A percentile compares a stretch with the other conserved stretches of the same genome.
These are phyloP conservation scores for Nannoperca obscura DNA, from an alignment of 2,797 vertebrate genomes.

Conservation along the genomic window DNA sequence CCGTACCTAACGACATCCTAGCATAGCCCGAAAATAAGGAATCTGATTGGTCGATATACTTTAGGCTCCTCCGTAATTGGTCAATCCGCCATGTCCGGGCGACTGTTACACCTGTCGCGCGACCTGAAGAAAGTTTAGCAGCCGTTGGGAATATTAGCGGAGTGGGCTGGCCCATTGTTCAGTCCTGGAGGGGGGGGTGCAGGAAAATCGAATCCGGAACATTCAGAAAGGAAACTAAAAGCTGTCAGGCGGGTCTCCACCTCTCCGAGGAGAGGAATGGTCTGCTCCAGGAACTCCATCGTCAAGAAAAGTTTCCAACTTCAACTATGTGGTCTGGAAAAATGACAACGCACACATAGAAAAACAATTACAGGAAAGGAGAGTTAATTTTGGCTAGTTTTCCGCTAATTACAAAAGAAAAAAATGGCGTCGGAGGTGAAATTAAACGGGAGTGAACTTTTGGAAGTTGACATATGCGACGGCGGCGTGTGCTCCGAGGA, in stretches of 20 bases:
- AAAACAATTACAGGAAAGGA: rapidly evolving
- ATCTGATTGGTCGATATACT: constrained; percentile 56
- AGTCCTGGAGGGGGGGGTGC: constrained; percentile 14
- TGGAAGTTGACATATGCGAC: constrained; percentile 83
- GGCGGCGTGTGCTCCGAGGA: constrained; percentile 67
- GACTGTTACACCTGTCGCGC: constrained; percentile 70
- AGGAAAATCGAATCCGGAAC: constrained; percentile 14
- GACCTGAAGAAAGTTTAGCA: constrained; percentile 63
- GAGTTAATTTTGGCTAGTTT: background rate
- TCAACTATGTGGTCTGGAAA: background rate
- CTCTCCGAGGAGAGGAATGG: constrained; percentile 62
- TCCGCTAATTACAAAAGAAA: background rate
- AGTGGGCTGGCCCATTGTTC: constrained; percentile 75
- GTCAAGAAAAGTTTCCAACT: constrained; percentile 61
- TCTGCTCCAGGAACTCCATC: constrained; percentile 79
- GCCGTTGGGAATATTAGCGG: constrained; percentile 49
- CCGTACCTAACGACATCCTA: background rate
- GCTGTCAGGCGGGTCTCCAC: constrained; percentile 44
- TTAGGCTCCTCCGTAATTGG: constrained; percentile 64
- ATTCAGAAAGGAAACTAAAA: constrained; percentile 66
- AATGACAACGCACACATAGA: background rate
- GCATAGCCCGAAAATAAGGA: background rate
- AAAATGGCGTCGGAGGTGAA: constrained; percentile 71
- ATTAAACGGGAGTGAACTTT: constrained; percentile 71
- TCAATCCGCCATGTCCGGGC: background rate